Evolutionary conservation across 2,888 invertebrate species (phyloP), one percentile per base, ranked within the genome.

Genomic region (Athalia cordata): DNA sequence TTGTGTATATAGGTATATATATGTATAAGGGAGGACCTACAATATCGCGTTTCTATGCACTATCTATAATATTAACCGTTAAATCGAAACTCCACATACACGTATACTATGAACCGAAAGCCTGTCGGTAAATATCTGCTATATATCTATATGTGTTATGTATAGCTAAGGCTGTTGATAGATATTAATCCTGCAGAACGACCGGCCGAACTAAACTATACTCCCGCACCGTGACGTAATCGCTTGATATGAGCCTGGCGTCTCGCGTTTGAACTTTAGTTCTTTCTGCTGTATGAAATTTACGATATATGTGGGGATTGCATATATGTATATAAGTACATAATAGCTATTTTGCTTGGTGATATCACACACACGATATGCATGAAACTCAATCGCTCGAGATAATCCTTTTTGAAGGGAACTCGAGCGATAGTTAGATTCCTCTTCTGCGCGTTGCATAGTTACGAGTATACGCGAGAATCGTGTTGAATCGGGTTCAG

Each of bases 261-360:
- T 64, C 62, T 15, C 43, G 50, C 50, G 61, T 75, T 50, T 50
- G 49, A 50, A 75, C 75, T 62, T 75, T 50, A 62, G 49, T 62
- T 62, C 47, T 47, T 72, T 59, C 59, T 13, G 47, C 15, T 72
- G 61, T 9, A n/a, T 59, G 13, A 13, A 57, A 45, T 62, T 75
- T 50, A 50, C 52, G 9, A 15, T 68, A 29, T 29, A 29, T 29
- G 68, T 15, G 55, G 43, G 2, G 6, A 55, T 52, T 68, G 52
- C n/a, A 68, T 52, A 52, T 11, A 68, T 55, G 52, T 68, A 11
- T 55, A n/a, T 55, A 55, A 8, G n/a, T 55, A 55, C 0, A 55
- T 55, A 11, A 55, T 55, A 55, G 8, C 11, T 59, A 66, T 66
- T 66, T 66, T n/a, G n/a, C 8, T 6, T 49, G 47, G n/a, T 49